Evolutionary conservation across 2,797 vertebrate species (phyloP), one percentile per base, ranked within the genome.

Genomic region (Graptemys geographica): DNA sequence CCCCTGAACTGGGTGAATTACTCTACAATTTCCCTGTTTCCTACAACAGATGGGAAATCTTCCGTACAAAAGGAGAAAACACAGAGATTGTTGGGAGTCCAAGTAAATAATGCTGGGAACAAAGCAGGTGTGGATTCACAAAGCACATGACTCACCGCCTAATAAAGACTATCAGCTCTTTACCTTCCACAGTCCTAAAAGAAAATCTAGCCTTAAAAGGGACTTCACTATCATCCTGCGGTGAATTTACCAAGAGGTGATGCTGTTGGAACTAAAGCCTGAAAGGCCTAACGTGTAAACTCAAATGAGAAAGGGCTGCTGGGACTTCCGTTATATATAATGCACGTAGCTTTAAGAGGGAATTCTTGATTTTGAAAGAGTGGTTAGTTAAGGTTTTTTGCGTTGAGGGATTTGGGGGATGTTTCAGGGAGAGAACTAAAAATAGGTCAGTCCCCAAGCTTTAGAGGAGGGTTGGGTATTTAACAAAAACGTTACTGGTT

Each of bases 311-410:
- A 84, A 44, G n/a, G 21, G 23, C 11, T 4, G 47, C 28, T 15
- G 31, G 13, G 19, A 47, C 27, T 56, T 27, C 7, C 12, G 2
- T n/a, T 49, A 25, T 28, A 28, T 27, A 19, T 4, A 85, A 81
- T 4, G 19, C 47, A 25, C 5, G 62, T 7, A 15, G 33, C 6
- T 69, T 33, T 72, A 72, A 52, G 37, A n/a, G 41, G 28, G 41
- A 76, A 78, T 56, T 41, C 4, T 25, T 44, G n/a, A 21, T 55
- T n/a, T 33, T 11, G 11, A 9, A 44, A 13, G 4, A 37, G 27
- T 0, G 2, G 4, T 41, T 1, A 8, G 44, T 31, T 25, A 16
- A 5, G 18, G 13, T 28, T n/a, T 21, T 11, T n/a, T 33, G 28
- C 53, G 25, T 86, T 47, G 62, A 56, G 16, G 80, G 7, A 6